Evolutionary conservation across 2,113 vertebrate genomes (phyloP), one percentile per base, ranked within the genome.

Genomic region (pig (Sus scrofa)): DNA sequence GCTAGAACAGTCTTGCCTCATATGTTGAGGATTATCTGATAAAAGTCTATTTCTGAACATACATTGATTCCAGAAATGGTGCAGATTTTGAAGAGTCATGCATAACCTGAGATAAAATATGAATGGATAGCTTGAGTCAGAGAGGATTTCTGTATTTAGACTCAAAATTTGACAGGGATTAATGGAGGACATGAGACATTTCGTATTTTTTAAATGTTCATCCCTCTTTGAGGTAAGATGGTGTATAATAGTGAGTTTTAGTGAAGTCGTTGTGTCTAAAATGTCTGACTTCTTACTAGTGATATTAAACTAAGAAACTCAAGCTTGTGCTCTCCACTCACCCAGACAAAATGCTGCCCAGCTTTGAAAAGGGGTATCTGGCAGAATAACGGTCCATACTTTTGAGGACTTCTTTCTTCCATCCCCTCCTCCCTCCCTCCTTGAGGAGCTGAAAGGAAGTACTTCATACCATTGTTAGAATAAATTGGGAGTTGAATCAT

Each of bases 31-130:
- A 67, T 71, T 90, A 32, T n/a, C 67, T 63, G 63, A 56, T 85
- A 60, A 34, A 86, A 93, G 60, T 78, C 27, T 16, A 62, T 34
- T 86, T 92, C 65, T 68, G 63, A 68, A 30, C 7, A 81, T 27
- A 74, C 14, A 32, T 50, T 20, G 22, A 68, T 56, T 54, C 52
- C 26, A 68, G 86, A 86, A 93, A 56, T 70, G 39, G 50, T 96
- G 67, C 65, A 54, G 22, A 89, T 50, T 86, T 85, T 78, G 89
- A 86, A 81, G 90, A 95, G 60, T 90, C 39, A 50, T 32, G 60
- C 81, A 74, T 74, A 71, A 79, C 58, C 44, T 37, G 44, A 79
- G 22, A 54, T 86, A 82, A 92, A 86, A 92, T 90, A 12, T 58
- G 34, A 86, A 79, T 85, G 73, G 67, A 30, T 65, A 75, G 37